Percentiles rank a stretch among this genome's conserved stretches.
These are phyloP conservation scores for Nineta flava DNA, from an alignment of 2,888 invertebrate genomes.

Conservation along the genomic window DNA sequence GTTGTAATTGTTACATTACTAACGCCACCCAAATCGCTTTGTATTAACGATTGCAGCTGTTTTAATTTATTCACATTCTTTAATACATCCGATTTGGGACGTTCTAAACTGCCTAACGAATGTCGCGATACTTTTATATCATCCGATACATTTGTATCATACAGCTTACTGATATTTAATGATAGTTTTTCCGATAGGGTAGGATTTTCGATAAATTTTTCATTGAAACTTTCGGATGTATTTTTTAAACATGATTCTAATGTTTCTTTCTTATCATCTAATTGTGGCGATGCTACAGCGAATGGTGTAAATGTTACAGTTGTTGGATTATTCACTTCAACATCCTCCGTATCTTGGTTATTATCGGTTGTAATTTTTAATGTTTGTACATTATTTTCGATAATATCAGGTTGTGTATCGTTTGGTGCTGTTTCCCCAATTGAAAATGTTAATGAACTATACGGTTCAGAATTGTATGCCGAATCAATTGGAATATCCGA, in stretches of 20 bases:
- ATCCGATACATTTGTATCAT: slow-evolving; percentile 44
- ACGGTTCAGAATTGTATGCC: background rate
- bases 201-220: slow-evolving; percentile 6
- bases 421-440: background rate
- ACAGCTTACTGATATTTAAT: slow-evolving; percentile 20
- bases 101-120: slow-evolving; percentile 42
- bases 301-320: slow-evolving; percentile 1
- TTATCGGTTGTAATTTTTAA: background rate
- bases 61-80: slow-evolving; percentile 26
- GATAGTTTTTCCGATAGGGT: slow-evolving; percentile 14
- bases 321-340: background rate
- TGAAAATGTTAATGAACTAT: background rate
- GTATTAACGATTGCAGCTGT: slow-evolving; percentile 9
- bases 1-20: slow-evolving; percentile 12
- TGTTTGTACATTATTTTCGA: background rate
- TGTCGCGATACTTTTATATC: slow-evolving; percentile 46
- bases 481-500: background rate
- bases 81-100: slow-evolving; percentile 44
- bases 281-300: background rate
- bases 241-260: slow-evolving; percentile 7
- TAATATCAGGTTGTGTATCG: background rate
- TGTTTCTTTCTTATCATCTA: slow-evolving; percentile 5
- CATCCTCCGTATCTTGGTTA: background rate
- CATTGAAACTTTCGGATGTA: slow-evolving; percentile 7
- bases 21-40: slow-evolving; percentile 11